Percentiles rank a stretch among this genome's conserved stretches.
These are phyloP conservation scores for Zosterops pallidus DNA, from an alignment of 2,113 vertebrate species.

Conservation along the genomic window DNA sequence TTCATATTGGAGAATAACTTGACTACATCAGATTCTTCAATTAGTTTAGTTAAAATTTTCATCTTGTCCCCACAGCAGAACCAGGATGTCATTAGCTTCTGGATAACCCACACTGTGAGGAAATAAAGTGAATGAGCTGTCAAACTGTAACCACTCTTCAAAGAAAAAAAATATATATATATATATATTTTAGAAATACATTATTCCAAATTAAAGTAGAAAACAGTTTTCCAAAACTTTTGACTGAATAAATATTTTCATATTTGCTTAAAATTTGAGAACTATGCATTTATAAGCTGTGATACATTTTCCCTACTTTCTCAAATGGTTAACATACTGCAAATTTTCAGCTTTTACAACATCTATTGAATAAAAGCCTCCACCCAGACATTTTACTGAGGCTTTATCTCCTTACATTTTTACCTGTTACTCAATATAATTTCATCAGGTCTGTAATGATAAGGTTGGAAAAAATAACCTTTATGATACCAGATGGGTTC, in stretches of 20 bases:
- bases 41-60: neutral
- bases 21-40: neutral
- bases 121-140: neutral
- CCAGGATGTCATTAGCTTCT: neutral
- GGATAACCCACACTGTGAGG: neutral
- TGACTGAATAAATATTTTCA: neutral
- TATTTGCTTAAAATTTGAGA: neutral
- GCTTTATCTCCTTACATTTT: constrained; percentile 34
- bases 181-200: neutral
- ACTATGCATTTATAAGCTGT: neutral
- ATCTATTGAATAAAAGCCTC: constrained; percentile 18
- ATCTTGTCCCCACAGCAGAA: neutral
- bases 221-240: neutral
- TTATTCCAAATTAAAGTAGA: neutral
- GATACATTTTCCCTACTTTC: neutral
- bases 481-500: constrained; percentile 63
- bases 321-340: neutral
- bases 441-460: constrained; percentile 56
- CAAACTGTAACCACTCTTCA: neutral
- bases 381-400: neutral
- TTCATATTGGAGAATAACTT: neutral
- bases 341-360: constrained; percentile 28
- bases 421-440: constrained; percentile 49
- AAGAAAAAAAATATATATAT: neutral
- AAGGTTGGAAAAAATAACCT: constrained; percentile 69